Conservation (phyloP, 2,797 vertebrate genomes). For the Eulemur rubriventer region DNA sequence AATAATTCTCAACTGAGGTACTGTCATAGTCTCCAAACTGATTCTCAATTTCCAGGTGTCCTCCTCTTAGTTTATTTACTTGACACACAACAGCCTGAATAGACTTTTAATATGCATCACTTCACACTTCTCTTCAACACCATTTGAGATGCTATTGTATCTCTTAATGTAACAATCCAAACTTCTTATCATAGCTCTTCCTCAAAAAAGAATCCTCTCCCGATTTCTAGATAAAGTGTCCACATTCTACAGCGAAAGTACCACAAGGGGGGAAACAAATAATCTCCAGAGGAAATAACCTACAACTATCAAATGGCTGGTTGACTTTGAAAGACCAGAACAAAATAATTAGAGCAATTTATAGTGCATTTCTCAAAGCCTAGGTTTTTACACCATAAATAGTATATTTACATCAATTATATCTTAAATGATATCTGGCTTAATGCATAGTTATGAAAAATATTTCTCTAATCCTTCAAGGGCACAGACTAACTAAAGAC, state of each 20-base stretch:
- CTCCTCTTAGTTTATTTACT: background rate
- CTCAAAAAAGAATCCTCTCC: background rate
- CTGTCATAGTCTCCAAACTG: background rate
- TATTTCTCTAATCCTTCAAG: conserved; percentile 38
- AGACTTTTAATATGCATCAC: background rate
- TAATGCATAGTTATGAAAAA: background rate
- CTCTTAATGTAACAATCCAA: background rate
- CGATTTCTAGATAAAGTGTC: background rate
- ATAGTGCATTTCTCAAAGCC: background rate
- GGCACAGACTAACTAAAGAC: background rate
- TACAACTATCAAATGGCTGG: background rate
- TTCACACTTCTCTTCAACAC: background rate
- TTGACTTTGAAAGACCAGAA: background rate
- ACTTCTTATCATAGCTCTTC: background rate
- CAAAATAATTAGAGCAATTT: background rate
- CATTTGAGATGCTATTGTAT: background rate
- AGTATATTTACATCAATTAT: background rate
- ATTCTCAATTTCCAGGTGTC: background rate
- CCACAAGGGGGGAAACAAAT: background rate
- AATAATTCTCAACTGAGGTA: background rate
- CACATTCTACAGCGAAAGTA: background rate
- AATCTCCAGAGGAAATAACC: background rate
- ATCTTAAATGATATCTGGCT: background rate
- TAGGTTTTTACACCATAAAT: conserved; percentile 1
- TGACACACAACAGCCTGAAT: background rate